phyloP scores from a whole-genome alignment of 2,113 vertebrate species.

The Rhinichthys klamathensis region DNA sequence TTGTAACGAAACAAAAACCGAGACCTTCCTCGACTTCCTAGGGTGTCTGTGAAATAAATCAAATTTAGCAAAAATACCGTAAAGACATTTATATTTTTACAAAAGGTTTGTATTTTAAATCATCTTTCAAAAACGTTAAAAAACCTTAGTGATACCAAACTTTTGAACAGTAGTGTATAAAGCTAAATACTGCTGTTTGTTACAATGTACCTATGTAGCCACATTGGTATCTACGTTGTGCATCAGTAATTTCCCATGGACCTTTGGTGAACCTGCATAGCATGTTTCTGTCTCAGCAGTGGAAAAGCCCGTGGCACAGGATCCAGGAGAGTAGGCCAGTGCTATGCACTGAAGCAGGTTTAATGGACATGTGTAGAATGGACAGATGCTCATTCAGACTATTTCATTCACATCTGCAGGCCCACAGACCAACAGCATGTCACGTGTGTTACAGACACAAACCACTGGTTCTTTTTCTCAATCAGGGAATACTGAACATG shows the following conservation, averaged over 20 bases:
- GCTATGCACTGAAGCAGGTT: conserved; percentile 15
- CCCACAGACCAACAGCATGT: conserved; percentile 8
- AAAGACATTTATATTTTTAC: not conserved
- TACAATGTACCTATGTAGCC: not conserved
- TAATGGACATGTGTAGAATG: conserved; percentile 38
- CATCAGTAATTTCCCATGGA: not conserved
- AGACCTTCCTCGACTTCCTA: too few species aligned
- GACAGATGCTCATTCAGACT: conserved; percentile 47
- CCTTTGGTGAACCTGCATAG: not conserved
- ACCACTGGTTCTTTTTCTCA: conserved; percentile 51
- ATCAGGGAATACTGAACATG: conserved; percentile 49
- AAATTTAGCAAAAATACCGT: too few species aligned
- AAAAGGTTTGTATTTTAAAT: not conserved
- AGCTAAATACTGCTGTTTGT: not conserved
- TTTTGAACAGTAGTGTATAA: not conserved
- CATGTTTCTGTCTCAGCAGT: not conserved
- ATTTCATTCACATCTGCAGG: conserved; percentile 45
- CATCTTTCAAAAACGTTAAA: not conserved
- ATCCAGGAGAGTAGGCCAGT: conserved; percentile 5
- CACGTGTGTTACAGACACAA: conserved; percentile 39
- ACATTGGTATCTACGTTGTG: not conserved
- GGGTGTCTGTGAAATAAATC: too few species aligned
- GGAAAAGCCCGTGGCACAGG: not conserved
- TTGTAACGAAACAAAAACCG: too few species aligned
- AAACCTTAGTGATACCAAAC: not conserved